A percentile compares a stretch with the other conserved stretches of the same genome.
Evolutionary conservation across 92 coral and sea anemone genomes (phyloP).

Genomic region (Umimayanthus kanabou): DNA sequence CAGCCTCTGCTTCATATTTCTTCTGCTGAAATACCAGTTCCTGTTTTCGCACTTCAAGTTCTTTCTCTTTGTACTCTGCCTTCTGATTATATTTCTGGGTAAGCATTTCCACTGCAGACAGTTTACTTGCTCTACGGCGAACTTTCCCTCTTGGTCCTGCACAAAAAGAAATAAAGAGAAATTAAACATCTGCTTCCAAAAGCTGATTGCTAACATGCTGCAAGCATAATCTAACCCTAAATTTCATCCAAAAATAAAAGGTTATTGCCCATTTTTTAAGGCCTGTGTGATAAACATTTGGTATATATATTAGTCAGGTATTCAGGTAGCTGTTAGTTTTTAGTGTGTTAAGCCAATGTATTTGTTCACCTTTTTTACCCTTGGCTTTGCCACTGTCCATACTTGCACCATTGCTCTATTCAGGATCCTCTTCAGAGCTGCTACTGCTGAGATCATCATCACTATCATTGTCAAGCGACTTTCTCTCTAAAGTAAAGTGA

Average conservation of each 20-base stretch:
- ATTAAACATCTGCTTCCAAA: constrained; percentile 1
- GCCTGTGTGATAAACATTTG: constrained; percentile 13
- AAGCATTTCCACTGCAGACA: constrained; percentile 11
- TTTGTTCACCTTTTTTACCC: constrained; percentile 6
- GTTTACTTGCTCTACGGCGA: not conserved
- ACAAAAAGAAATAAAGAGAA: constrained; percentile 13
- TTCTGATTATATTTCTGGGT: not conserved
- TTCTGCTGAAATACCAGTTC: constrained; percentile 24
- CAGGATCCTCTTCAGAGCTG: constrained; percentile 31
- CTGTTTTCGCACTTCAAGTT: not conserved
- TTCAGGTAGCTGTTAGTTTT: constrained; percentile 13
- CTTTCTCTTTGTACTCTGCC: not conserved
- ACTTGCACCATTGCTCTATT: constrained; percentile 11
- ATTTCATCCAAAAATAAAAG: not conserved
- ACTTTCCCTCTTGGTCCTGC: constrained; percentile 15
- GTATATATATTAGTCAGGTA: constrained; percentile 4
- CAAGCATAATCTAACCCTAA: not conserved
- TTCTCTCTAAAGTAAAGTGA: constrained; percentile 11
- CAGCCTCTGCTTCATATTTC: constrained; percentile 16
- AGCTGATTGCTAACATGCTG: not conserved
- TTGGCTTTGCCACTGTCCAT: constrained; percentile 12
- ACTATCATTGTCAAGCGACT: constrained; percentile 24
- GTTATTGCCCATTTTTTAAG: not conserved
- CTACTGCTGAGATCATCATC: constrained; percentile 22
- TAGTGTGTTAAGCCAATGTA: constrained; percentile 8